Evolutionary conservation across 2,113 vertebrate species (phyloP).

Genomic region (Turnix velox): DNA sequence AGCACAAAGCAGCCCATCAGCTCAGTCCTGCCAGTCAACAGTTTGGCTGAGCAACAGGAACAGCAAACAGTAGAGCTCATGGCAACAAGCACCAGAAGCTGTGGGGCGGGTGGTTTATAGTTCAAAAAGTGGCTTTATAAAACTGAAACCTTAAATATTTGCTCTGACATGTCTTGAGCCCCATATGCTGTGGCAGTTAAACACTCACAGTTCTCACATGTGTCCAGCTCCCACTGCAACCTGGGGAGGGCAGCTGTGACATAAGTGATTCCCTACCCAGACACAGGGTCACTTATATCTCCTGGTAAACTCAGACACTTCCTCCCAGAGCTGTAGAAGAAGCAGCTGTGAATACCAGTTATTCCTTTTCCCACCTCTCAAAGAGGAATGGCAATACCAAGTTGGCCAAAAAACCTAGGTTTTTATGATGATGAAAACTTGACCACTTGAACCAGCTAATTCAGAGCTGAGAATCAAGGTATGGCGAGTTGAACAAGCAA

Average conservation of each 20-base stretch:
- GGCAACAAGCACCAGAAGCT: not conserved
- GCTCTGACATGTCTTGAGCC: not conserved
- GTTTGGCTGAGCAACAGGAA: not conserved
- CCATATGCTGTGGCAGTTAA: not conserved
- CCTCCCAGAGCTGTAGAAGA: not conserved
- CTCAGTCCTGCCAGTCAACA: not conserved
- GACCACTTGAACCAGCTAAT: not conserved
- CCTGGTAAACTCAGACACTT: not conserved
- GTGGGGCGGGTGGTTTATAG: not conserved
- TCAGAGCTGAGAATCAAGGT: not conserved
- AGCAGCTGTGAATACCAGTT: not conserved
- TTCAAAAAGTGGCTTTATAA: conserved; percentile 23
- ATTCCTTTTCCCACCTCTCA: not conserved
- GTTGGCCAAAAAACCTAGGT: not conserved
- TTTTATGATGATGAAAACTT: not conserved
- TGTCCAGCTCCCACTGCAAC: not conserved
- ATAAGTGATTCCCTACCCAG: not conserved
- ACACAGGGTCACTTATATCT: not conserved
- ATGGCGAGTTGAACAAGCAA: not conserved
- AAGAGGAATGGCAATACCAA: not conserved
- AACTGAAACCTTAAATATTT: conserved; percentile 62
- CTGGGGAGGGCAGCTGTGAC: accelerated
- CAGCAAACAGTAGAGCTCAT: not conserved
- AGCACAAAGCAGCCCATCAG: not conserved
- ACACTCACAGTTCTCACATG: accelerated